Base-by-base conservation (phyloP, 2,888 invertebrate genomes). In the Microctonus hyperodae region DNA sequence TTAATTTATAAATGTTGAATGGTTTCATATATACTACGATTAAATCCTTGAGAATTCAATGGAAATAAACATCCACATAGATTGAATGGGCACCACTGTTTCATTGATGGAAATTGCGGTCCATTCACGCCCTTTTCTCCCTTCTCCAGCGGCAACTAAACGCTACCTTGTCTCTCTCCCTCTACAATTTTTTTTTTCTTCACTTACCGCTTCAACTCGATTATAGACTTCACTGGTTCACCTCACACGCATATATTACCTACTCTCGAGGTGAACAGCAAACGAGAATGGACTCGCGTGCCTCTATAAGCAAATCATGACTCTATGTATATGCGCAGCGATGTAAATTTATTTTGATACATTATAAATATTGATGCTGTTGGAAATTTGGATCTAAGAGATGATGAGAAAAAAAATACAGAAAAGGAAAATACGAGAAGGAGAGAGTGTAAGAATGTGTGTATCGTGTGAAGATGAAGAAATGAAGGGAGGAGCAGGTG, bases 71-170 rank as follows among this genome's bases (percentile, higher is more conserved):
- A 31, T n/a, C n/a, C n/a, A n/a, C n/a, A 33, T 55, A 55, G 16
- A 16, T n/a, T 31, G 33, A 9, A 55, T 80, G 80, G 81, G 79
- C 75, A 74, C 73, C 81, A 64, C 81, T 81, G 79, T 65, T 81
- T 83, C 83, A 82, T 83, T 83, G 81, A 83, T 79, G 77, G 79
- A 80, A 77, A 78, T 79, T 78, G 78, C 72, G 76, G 75, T 74
- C 75, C 79, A 78, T 78, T 78, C 78, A 78, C 75, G 76, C 70
- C 70, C 71, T 65, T 64, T 75, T 74, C 74, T 74, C 75, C 76
- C 76, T 72, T 73, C 70, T 70, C 69, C 70, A 72, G 74, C 73
- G 74, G 72, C 70, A 67, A 72, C 69, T 60, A 53, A 60, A 51
- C 50, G 66, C 59, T 53, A 65, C 69, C 59, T 44, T 62, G 53